phyloP scores from a whole-genome alignment of 2,113 vertebrate genomes.

The Boulengeromyrus knoepffleri region DNA sequence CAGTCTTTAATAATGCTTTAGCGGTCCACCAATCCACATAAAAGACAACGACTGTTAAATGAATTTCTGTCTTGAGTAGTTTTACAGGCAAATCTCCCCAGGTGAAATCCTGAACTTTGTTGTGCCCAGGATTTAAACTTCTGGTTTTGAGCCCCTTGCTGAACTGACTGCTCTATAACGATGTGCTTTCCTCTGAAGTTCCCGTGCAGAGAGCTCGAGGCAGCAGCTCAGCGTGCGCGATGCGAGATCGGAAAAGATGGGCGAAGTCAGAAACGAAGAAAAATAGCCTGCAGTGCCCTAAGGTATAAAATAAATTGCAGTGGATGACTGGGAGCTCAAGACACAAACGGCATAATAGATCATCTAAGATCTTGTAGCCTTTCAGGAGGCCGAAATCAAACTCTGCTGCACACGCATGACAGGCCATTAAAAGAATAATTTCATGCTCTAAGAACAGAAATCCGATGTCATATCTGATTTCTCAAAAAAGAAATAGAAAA shows the following conservation, averaged over 20 bases:
- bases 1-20: conserved; percentile 39
- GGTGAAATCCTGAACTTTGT: conserved; percentile 41
- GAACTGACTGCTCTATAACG: conserved; percentile 61
- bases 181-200: conserved; percentile 65
- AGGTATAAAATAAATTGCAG: conserved; percentile 70
- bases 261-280: conserved; percentile 57
- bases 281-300: conserved; percentile 61
- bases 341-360: conserved; percentile 72
- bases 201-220: conserved; percentile 58
- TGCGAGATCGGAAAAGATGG: conserved; percentile 50
- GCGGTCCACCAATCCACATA: conserved; percentile 32
- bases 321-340: conserved; percentile 56
- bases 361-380: conserved; percentile 47
- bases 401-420: conserved; percentile 53
- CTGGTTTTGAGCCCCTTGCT: conserved; percentile 50
- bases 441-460: conserved; percentile 57
- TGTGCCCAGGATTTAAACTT: conserved; percentile 49
- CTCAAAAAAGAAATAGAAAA: conserved; percentile 29
- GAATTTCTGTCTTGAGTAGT: conserved; percentile 9
- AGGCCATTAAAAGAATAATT: conserved; percentile 70
- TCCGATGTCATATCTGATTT: conserved; percentile 55
- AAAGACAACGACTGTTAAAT: conserved; percentile 27
- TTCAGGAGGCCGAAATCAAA: conserved; percentile 57
- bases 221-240: conserved; percentile 61
- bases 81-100: conserved; percentile 24